phyloP scores from a whole-genome alignment of 2,113 vertebrate species.

The Aegotheles bennettii region DNA sequence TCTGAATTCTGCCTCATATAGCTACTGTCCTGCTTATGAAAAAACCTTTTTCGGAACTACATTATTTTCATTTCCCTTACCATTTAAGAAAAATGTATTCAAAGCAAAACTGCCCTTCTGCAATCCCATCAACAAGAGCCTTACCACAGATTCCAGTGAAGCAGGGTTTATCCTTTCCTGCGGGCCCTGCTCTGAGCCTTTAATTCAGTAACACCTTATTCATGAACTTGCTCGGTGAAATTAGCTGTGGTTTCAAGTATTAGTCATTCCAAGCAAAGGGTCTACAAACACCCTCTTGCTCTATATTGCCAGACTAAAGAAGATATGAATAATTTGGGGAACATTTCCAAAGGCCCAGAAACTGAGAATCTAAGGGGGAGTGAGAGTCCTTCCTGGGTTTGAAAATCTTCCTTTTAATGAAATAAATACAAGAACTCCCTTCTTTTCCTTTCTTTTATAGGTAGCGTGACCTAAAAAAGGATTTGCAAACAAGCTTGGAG shows the following conservation, averaged over 20 bases:
- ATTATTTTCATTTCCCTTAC: neutral
- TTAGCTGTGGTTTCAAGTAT: neutral
- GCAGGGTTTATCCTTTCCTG: neutral
- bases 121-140: neutral
- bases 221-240: neutral
- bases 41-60: neutral
- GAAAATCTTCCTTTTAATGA: neutral
- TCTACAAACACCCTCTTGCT: neutral
- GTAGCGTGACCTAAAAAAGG: neutral
- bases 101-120: neutral
- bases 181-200: neutral
- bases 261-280: neutral
- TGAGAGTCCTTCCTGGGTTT: neutral
- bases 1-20: neutral
- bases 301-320: neutral
- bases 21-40: neutral
- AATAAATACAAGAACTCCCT: neutral
- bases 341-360: neutral
- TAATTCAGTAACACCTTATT: constrained; percentile 10
- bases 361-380: neutral
- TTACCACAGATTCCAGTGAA: neutral
- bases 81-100: neutral
- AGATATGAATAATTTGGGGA: neutral
- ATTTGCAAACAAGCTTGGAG: neutral
- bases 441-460: neutral